These are phyloP conservation scores for Galagoides demidoff DNA, from an alignment of 2,797 vertebrate species.

Conservation along the genomic window DNA sequence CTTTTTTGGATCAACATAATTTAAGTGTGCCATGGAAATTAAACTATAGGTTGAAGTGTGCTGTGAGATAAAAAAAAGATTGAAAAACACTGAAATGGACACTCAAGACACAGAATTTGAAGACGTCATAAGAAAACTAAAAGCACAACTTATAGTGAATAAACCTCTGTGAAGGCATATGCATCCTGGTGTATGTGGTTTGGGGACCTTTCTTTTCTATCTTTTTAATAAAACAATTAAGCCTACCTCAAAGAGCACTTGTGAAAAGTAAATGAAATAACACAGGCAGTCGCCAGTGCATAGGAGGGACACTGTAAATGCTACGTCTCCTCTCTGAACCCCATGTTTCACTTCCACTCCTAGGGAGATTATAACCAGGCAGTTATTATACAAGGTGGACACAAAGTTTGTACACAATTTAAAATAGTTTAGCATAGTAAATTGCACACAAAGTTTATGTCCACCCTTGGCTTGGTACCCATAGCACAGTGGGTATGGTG, in stretches of 20 bases:
- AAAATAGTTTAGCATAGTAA: no score
- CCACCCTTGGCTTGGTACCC: no score
- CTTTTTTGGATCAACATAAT: no score
- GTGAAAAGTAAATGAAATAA: neutral
- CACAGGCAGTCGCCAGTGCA: neutral
- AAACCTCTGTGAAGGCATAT: fast-evolving
- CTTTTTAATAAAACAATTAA: neutral
- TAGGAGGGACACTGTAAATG: neutral
- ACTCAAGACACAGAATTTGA: neutral
- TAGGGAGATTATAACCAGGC: neutral
- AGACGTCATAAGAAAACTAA: neutral
- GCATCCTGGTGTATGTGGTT: neutral
- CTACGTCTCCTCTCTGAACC: neutral
- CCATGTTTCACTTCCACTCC: neutral
- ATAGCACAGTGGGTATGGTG: no score
- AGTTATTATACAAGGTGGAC: neutral
- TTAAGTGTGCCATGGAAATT: no score
- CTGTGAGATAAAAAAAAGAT: no score
- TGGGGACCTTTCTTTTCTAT: neutral
- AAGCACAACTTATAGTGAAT: neutral
- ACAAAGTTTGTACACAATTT: no score
- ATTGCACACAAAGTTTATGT: no score
- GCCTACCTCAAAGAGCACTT: neutral
- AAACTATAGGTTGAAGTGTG: no score
- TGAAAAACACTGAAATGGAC: neutral